These are phyloP conservation scores for Geothlypis trichas DNA, from an alignment of 2,113 vertebrate genomes.

Conservation along the genomic window DNA sequence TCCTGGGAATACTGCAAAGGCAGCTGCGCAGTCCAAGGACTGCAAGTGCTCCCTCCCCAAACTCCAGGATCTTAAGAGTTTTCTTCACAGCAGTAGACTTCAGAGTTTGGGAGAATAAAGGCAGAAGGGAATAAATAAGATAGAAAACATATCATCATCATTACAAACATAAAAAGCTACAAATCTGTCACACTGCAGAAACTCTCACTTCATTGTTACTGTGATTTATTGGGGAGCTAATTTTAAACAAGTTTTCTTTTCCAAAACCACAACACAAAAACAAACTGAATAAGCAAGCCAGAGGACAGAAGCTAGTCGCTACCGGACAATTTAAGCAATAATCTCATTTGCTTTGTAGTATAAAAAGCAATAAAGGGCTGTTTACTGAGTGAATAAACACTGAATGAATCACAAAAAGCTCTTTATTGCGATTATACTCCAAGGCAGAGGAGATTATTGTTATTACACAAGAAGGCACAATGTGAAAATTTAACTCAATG, in stretches of 20 bases:
- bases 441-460: conserved; percentile 69
- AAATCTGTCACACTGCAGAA: conserved; percentile 77
- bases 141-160: conserved; percentile 73
- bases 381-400: conserved; percentile 76
- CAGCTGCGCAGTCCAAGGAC: not conserved
- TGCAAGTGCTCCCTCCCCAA: not conserved
- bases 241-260: conserved; percentile 74
- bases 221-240: conserved; percentile 79
- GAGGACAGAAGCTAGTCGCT: conserved; percentile 66
- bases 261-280: conserved; percentile 72
- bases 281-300: conserved; percentile 67
- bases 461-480: conserved; percentile 71
- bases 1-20: not conserved
- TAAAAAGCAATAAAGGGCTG: conserved; percentile 74
- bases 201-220: conserved; percentile 75
- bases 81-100: conserved; percentile 46
- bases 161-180: conserved; percentile 80
- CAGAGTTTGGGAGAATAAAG: conserved; percentile 38
- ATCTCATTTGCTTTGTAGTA: conserved; percentile 78
- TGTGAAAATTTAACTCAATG: conserved; percentile 71
- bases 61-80: not conserved
- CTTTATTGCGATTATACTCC: conserved; percentile 70
- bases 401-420: conserved; percentile 75
- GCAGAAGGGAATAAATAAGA: conserved; percentile 68
- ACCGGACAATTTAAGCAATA: conserved; percentile 73